phyloP scores from a whole-genome alignment of 2,888 invertebrate genomes.

The Deilephila porcellus region DNA sequence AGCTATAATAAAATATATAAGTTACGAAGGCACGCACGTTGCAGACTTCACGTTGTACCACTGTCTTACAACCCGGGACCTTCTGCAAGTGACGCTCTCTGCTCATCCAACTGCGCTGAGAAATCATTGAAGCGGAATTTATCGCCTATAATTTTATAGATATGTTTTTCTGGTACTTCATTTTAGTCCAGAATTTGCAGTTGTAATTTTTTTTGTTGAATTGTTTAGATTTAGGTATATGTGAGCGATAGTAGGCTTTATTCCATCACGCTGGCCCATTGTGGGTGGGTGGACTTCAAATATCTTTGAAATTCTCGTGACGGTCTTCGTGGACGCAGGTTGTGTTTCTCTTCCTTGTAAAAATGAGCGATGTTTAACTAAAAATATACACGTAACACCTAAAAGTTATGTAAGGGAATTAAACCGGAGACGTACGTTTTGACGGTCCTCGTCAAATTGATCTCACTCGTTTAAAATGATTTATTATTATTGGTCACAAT shows the following conservation, averaged over 20 bases:
- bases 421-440: too few relatives aligned
- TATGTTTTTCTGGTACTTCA: not conserved
- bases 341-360: too few relatives aligned
- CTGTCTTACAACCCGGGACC: not conserved
- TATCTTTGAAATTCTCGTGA: too few relatives aligned
- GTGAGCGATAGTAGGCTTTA: not conserved
- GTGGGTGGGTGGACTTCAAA: too few relatives aligned
- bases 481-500: too few relatives aligned
- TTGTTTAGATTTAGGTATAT: not conserved
- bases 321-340: too few relatives aligned
- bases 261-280: too few relatives aligned
- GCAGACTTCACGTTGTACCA: slow-evolving; percentile 1
- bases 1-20: not conserved
- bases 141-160: not conserved
- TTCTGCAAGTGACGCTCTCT: not conserved
- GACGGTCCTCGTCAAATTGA: too few relatives aligned
- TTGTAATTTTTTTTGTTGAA: not conserved
- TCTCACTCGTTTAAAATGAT: too few relatives aligned
- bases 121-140: not conserved
- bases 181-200: not conserved
- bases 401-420: too few relatives aligned
- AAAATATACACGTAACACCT: too few relatives aligned
- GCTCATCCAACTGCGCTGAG: not conserved
- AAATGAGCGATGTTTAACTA: too few relatives aligned
- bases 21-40: not conserved